Evolutionary conservation across 2,113 vertebrate species (phyloP).

Genomic region (Conger conger): DNA sequence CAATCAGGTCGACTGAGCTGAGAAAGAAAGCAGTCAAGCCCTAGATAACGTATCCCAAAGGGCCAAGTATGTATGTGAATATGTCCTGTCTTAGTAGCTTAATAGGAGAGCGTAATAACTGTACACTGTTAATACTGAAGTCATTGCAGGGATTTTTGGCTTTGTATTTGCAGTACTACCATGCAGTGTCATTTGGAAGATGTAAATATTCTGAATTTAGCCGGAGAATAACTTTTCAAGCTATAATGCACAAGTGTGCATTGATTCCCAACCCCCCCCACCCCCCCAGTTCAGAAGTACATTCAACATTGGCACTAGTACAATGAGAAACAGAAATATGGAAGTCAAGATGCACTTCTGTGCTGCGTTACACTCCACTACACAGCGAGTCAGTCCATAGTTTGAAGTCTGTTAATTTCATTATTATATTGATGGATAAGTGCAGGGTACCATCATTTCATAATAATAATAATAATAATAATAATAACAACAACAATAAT

Average conservation of each 20-base stretch:
- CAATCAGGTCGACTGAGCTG: not conserved
- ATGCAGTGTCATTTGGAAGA: not conserved
- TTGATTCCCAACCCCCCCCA: too few relatives aligned
- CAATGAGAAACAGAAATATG: not conserved
- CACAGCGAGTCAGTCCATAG: not conserved
- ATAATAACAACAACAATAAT: not conserved
- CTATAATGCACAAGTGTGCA: not conserved
- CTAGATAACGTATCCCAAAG: not conserved
- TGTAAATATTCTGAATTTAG: not conserved
- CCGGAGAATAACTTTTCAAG: not conserved
- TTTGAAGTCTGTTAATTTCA: not conserved
- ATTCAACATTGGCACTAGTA: conserved; percentile 3
- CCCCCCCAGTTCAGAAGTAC: conserved; percentile 1
- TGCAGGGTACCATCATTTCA: not conserved
- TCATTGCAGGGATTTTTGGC: not conserved
- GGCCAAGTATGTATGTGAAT: not conserved
- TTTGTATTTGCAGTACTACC: not conserved
- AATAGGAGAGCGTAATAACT: not conserved
- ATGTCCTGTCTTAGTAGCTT: not conserved
- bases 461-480: not conserved
- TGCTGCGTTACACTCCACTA: not conserved
- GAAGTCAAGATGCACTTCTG: not conserved
- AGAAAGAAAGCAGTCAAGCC: not conserved
- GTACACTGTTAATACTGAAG: conserved; percentile 11
- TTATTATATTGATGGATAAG: not conserved